phyloP scores from a whole-genome alignment of 2,797 vertebrate species.

The Diceros bicornis region DNA sequence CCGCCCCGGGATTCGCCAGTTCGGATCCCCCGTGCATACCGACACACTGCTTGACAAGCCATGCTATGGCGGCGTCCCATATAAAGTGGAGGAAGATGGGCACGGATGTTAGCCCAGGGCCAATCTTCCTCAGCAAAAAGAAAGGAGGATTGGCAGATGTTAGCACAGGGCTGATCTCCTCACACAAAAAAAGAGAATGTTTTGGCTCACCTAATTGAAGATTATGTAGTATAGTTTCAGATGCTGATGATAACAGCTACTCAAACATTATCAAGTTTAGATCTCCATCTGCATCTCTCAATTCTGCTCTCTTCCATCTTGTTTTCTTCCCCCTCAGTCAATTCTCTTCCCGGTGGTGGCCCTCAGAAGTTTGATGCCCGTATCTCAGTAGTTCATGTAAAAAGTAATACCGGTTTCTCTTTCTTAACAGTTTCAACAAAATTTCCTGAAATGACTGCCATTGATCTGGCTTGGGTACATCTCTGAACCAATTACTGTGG shows the following conservation, averaged over 20 bases:
- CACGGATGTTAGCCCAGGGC: too few relatives aligned
- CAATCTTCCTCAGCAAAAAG: too few relatives aligned
- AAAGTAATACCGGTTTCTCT: neutral
- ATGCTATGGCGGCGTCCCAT: too few relatives aligned
- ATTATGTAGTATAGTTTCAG: neutral
- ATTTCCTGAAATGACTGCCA: neutral
- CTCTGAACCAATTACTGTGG: neutral
- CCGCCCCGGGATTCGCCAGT: too few relatives aligned
- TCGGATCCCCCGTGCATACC: too few relatives aligned
- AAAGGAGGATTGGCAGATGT: too few relatives aligned
- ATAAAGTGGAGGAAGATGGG: too few relatives aligned
- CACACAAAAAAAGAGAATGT: neutral
- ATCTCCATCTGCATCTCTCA: neutral
- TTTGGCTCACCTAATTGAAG: neutral
- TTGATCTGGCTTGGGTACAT: neutral
- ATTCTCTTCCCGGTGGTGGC: neutral
- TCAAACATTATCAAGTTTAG: neutral
- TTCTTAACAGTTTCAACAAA: conserved; percentile 36
- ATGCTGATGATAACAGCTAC: neutral
- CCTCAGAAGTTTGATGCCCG: neutral
- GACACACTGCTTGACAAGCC: too few relatives aligned
- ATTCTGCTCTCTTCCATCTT: neutral
- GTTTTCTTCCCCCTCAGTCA: neutral
- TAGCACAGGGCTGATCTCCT: too few relatives aligned
- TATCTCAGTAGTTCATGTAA: neutral